Base-by-base conservation (phyloP, 2,888 invertebrate species). In the Eupithecia subfuscata region DNA sequence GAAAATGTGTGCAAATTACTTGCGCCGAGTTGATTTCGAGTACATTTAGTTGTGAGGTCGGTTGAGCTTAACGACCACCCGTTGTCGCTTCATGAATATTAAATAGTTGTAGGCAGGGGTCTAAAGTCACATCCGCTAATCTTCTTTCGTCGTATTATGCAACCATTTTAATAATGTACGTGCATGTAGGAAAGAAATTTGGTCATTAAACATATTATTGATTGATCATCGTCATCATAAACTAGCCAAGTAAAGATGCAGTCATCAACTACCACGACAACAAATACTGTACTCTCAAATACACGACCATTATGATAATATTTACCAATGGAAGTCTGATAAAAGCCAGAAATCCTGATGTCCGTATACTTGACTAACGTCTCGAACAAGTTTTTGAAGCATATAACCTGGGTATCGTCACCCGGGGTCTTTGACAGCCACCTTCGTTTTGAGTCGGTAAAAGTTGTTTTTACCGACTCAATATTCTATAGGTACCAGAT, bases 61-160 rank as follows among this genome's bases (percentile, higher is more conserved):
- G 84, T 79, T 78, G 80, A 79, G 86, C 85, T 87, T 86, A 87
- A 87, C 85, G 85, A 84, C 85, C 84, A 82, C 82, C 82, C 85
- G 86, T 86, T 85, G 84, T 86, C 82, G 81, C 81, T 83, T 81
- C 85, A 88, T 88, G 89, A 89, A 89, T 88, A 88, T 88, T 88
- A 84, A 88, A 88, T 85, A 86, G 84, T 84, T 82, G 79, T 83
- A 82, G 73, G 72, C 60, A 73, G 77, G 40, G 82, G 82, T 83
- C 84, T 82, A 82, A 84, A 82, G 82, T 83, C 80, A 80, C 78
- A 83, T 69, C 72, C 75, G 84, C 87, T 87, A 85, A 87, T 87
- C 86, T 86, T 85, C 87, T 85, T 86, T 85, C 82, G 73, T 76
- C 73, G 75, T 43, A 74, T 73, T 75, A 73, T 73, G 64, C 69